Evolutionary conservation across 2,113 vertebrate species (phyloP), one percentile per base, ranked within the genome.

Genomic region (Channa argus): DNA sequence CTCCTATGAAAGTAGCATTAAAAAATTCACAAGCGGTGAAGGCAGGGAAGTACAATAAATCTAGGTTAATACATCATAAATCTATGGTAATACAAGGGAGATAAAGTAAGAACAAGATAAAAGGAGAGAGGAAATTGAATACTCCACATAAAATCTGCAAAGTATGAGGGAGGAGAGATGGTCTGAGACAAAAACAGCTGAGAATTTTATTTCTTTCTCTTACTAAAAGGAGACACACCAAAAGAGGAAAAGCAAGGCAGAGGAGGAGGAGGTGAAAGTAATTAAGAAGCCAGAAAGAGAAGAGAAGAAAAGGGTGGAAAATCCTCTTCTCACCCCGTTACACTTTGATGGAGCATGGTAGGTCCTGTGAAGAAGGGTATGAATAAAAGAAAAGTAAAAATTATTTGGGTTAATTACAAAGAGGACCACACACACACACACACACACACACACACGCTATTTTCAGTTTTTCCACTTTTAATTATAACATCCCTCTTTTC

Each of bases 351-450:
- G 58, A 72, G 52, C 46, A 10, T 33, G 54, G n/a, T 53, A 58
- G 79, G 74, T 65, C n/a, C 47, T 63, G 67, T 78, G 74, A 71
- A 79, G 75, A 38, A 37, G 43, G 68, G 63, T 56, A 54, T 56
- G 81, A 88, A 83, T 77, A 69, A 77, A 80, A 71, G 46, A 82
- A 74, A 83, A 78, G 53, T 62, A 67, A 67, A 81, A 80, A 83
- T 77, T 54, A 84, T 63, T 47, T 15, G 34, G 39, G 44, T n/a
- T 63, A 52, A 85, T 80, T 41, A 62, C 65, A 63, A 33, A 61
- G 45, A 8, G n/a, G 34, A 45, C 51, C 61, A 64, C 15, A 37
- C 58, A 56, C 9, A 51, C 12, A 45, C 45, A 58, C 47, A 45
- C 44, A 61, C 46, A 37, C 47, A 54, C 50, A 68, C 44, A 58